Evolutionary conservation across 2,888 invertebrate genomes (phyloP).

Genomic region (Saturnia pavonia): DNA sequence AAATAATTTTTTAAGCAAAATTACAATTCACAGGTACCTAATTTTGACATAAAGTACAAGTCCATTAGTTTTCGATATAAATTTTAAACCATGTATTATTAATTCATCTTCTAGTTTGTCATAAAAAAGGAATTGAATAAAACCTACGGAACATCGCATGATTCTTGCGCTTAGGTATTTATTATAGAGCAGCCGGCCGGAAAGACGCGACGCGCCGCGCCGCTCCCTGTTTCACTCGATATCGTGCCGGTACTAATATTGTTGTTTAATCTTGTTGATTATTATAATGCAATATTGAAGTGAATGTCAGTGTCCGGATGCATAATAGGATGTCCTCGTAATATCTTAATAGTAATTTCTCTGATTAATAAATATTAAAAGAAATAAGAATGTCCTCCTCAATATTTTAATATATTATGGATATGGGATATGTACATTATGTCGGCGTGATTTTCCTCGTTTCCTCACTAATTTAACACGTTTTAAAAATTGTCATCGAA

Average conservation of each 20-base stretch:
- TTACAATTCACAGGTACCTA: neutral
- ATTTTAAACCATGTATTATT: too few relatives aligned
- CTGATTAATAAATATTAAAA: neutral
- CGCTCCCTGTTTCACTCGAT: constrained; percentile 10
- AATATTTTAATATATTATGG: neutral
- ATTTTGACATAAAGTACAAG: neutral
- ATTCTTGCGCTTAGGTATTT: constrained; percentile 1
- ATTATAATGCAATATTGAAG: constrained; percentile 39
- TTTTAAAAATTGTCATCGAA: too few relatives aligned
- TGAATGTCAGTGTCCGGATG: constrained; percentile 35
- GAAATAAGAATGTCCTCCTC: neutral
- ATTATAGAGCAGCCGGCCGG: neutral
- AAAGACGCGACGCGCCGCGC: neutral
- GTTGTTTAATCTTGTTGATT: constrained; percentile 43
- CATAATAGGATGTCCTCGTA: constrained; percentile 23
- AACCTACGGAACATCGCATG: neutral
- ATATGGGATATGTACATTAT: too few relatives aligned
- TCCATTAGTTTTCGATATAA: too few relatives aligned
- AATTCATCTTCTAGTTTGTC: neutral
- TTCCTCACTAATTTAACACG: too few relatives aligned
- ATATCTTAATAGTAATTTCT: neutral
- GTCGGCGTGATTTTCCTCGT: too few relatives aligned
- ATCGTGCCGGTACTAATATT: constrained; percentile 34
- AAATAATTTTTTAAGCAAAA: neutral
- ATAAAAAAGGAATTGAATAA: neutral